Percentiles rank a stretch among this genome's conserved stretches.
These are phyloP conservation scores for Seladonia tumulorum DNA, from an alignment of 2,888 invertebrate genomes.

Conservation along the genomic window DNA sequence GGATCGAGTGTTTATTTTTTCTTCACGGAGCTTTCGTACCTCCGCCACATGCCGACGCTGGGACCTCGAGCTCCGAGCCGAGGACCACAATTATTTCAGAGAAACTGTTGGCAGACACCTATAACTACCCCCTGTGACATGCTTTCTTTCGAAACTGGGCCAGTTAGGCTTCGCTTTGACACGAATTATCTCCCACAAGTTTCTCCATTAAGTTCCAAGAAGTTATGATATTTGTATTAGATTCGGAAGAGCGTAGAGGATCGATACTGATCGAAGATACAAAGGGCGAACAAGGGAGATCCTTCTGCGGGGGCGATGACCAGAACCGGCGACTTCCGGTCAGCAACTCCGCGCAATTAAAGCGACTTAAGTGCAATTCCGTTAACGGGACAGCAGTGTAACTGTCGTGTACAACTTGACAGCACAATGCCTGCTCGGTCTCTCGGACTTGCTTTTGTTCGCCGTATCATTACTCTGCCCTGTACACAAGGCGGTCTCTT, in stretches of 20 bases:
- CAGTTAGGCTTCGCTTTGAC: neutral
- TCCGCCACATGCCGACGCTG: neutral
- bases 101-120: neutral
- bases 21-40: constrained; percentile 22
- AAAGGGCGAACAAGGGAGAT: constrained; percentile 42
- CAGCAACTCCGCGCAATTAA: constrained; percentile 74
- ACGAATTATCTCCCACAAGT: no score
- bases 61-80: neutral
- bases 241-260: neutral
- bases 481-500: constrained; percentile 2
- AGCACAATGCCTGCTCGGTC: constrained; percentile 67
- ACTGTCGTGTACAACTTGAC: constrained; percentile 70
- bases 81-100: neutral
- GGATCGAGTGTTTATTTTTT: constrained; percentile 66
- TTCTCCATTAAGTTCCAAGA: no score
- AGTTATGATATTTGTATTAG: no score
- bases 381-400: constrained; percentile 71
- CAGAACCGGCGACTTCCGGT: constrained; percentile 78
- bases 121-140: no score
- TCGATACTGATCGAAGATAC: constrained; percentile 48
- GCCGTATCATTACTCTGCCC: constrained; percentile 44
- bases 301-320: constrained; percentile 69
- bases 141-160: neutral
- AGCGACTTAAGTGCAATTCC: constrained; percentile 72
- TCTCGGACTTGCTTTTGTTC: constrained; percentile 55